Conservation (phyloP, 2,797 vertebrate species). For the Enoplosus armatus region DNA sequence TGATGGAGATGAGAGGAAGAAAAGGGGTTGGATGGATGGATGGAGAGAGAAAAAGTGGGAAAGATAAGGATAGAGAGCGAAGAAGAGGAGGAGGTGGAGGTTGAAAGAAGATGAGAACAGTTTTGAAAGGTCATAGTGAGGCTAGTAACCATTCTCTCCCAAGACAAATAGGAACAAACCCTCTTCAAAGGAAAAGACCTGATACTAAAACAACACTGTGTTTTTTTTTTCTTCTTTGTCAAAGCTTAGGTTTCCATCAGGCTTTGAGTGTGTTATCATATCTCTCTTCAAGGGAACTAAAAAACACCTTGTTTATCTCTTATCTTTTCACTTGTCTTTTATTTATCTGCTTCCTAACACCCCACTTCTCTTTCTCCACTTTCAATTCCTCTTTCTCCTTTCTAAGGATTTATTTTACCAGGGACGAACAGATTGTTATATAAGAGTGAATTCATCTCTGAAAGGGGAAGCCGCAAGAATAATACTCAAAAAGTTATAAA, state of each 20-base stretch:
- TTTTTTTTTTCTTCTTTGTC: slow-evolving; percentile 14
- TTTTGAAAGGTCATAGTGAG: slow-evolving; percentile 54
- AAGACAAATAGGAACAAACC: slow-evolving; percentile 61
- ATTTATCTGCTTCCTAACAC: slow-evolving; percentile 39
- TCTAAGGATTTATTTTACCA: slow-evolving; percentile 42
- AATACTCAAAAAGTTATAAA: slow-evolving; percentile 51
- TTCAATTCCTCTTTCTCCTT: slow-evolving; percentile 17
- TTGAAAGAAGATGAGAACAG: slow-evolving; percentile 35
- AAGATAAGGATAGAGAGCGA: slow-evolving; percentile 22
- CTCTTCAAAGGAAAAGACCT: slow-evolving; percentile 54
- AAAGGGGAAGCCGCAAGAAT: slow-evolving; percentile 8
- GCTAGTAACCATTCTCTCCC: slow-evolving; percentile 26
- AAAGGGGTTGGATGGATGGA: slow-evolving; percentile 9
- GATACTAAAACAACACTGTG: slow-evolving; percentile 52
- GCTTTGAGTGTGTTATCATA: slow-evolving; percentile 31
- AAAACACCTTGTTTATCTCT: slow-evolving; percentile 56
- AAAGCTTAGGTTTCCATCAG: slow-evolving; percentile 49
- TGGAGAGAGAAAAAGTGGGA: background rate
- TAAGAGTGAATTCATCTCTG: slow-evolving; percentile 31
- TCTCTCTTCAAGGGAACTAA: slow-evolving; percentile 30
- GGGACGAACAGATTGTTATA: slow-evolving; percentile 24
- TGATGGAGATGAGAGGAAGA: slow-evolving; percentile 4
- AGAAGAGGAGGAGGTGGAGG: slow-evolving; percentile 1
- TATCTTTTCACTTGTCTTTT: slow-evolving; percentile 45
- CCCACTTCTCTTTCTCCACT: background rate